Percentiles rank a stretch among this genome's conserved stretches.
phyloP scores from a whole-genome alignment of 1,140 invertebrate genomes.

The Dryas iulia region DNA sequence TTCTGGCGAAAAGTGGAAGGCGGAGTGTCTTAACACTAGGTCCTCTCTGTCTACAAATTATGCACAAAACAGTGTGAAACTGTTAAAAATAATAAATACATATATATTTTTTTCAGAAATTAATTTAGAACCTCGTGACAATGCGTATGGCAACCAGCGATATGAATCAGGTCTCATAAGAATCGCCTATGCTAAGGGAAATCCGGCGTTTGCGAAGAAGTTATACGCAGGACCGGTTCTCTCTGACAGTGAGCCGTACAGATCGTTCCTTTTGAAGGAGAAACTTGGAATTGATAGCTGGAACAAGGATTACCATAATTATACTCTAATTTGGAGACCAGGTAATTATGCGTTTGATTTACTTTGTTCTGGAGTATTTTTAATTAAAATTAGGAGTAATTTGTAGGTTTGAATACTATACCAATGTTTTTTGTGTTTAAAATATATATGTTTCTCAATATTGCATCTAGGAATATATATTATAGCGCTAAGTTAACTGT shows the following conservation, averaged over 20 bases:
- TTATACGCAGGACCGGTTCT: conserved; percentile 68
- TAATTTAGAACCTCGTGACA: conserved; percentile 79
- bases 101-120: conserved; percentile 78
- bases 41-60: too few relatives aligned
- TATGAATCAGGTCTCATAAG: conserved; percentile 80
- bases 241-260: conserved; percentile 61
- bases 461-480: too few relatives aligned
- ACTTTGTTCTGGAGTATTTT: too few relatives aligned
- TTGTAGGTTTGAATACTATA: too few relatives aligned
- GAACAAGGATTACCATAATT: conserved; percentile 84
- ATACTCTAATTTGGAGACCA: conserved; percentile 83
- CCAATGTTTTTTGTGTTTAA: too few relatives aligned
- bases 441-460: too few relatives aligned
- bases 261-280: conserved; percentile 56
- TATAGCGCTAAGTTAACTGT: too few relatives aligned
- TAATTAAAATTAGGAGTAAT: too few relatives aligned
- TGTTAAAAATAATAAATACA: too few relatives aligned
- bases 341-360: conserved; percentile 54
- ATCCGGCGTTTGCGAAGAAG: conserved; percentile 65
- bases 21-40: too few relatives aligned
- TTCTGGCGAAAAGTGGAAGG: too few relatives aligned
- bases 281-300: conserved; percentile 75
- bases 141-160: conserved; percentile 73
- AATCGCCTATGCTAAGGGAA: conserved; percentile 75
- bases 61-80: too few relatives aligned